Evolutionary conservation across 2,797 vertebrate species (phyloP).

Genomic region (Argyrosomus regius): DNA sequence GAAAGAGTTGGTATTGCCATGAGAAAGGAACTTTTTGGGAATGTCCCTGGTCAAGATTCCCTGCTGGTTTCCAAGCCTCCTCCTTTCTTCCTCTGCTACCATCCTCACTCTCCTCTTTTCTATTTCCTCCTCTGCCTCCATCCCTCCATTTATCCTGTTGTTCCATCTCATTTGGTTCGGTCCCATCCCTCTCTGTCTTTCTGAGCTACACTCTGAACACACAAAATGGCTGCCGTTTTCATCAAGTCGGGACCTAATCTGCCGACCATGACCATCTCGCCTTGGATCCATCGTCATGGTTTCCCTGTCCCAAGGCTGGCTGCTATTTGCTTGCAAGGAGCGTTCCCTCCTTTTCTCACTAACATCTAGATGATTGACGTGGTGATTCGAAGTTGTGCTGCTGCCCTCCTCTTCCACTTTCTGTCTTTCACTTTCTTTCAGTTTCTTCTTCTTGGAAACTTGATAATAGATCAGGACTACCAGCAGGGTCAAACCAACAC

Average conservation of each 20-base stretch:
- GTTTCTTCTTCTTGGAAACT: conserved; percentile 72
- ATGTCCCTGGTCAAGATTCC: conserved; percentile 23
- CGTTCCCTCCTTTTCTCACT: conserved; percentile 73
- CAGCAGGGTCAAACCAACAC: conserved; percentile 82
- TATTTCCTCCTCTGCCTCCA: conserved; percentile 46
- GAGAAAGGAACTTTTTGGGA: conserved; percentile 27
- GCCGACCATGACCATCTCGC: conserved; percentile 3
- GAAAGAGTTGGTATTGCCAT: conserved; percentile 39
- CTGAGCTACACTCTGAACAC: conserved; percentile 71
- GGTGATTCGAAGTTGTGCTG: conserved; percentile 44
- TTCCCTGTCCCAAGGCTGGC: conserved; percentile 60
- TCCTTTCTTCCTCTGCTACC: conserved; percentile 53
- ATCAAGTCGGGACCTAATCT: conserved; percentile 51
- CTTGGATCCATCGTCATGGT: conserved; percentile 28
- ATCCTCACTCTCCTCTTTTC: conserved; percentile 70
- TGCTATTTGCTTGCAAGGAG: conserved; percentile 67
- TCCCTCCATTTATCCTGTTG: conserved; percentile 46
- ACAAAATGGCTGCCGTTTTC: conserved; percentile 55
- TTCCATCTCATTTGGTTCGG: conserved; percentile 55
- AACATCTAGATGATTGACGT: conserved; percentile 69
- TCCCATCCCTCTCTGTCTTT: conserved; percentile 44
- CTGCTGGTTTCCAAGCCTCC: conserved; percentile 36
- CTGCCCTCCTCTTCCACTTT: conserved; percentile 45
- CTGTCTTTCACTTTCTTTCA: conserved; percentile 41
- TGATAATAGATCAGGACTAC: conserved; percentile 83